Base-by-base conservation (phyloP, 2,113 vertebrate species). In the Datnioides undecimradiatus region DNA sequence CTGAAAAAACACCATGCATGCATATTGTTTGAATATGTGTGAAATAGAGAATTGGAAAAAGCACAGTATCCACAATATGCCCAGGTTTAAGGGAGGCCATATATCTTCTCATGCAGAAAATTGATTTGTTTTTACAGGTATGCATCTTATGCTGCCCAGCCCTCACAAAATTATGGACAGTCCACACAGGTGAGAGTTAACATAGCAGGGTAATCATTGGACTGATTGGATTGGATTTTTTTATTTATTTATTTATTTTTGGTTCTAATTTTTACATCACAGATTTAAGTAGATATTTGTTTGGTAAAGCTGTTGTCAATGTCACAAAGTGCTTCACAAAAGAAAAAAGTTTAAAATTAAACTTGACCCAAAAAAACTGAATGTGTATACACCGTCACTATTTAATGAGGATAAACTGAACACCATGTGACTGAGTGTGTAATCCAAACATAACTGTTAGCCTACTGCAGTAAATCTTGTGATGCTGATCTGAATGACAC, bases 101-200 rank as follows among this genome's bases (percentile, higher is more conserved):
- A 46, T 8, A 6, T 55, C 1, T 34, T 55, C 17, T 52, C 4
- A 34, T 1, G 2, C 2, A 21, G 9, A 49, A 46, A 45, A 38
- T 36, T 54, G 3, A 17, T 55, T 31, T 64, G 1, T 73, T 29
- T 77, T 83, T 84, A 38, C 92, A 99, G 98, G 94, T 99, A 99
- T 93, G 95, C 96, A 62, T 96, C 97, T 4, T 99, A 99, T 76
- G 95, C 96, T 65, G 96, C 97, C 78, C 98, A 98, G 91, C 97
- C 98, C 48, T 94, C 98, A 51, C 98, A 98, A 92, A 95, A 89
- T 86, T 99, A 99, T 91, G 97, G 97, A 81, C 98, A 99, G 92
- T 95, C 95, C 78, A 95, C 96, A 79, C 98, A 98, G 97, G 98
- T 99, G 94, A 85, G 80, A 11, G 31, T 66, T 40, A 75, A 51